Evolutionary conservation across 2,113 vertebrate species (phyloP).

Genomic region (Cygnus atratus): DNA sequence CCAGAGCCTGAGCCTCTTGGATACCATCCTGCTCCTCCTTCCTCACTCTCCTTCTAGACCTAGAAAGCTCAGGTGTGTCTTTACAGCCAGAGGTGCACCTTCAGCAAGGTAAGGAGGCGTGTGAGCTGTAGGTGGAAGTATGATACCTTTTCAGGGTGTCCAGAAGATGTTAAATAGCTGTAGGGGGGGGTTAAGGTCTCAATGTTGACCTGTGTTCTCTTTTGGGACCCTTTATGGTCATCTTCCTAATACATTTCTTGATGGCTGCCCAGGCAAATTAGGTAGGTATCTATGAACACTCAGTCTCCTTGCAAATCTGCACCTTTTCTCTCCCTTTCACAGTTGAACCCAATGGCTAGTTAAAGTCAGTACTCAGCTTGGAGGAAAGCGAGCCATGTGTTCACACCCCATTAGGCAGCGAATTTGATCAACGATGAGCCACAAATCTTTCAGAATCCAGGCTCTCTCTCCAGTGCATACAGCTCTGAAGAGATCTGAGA

Average conservation of each 20-base stretch:
- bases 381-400: background rate
- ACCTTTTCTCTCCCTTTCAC: background rate
- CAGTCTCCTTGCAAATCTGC: background rate
- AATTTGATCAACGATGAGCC: background rate
- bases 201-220: background rate
- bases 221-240: background rate
- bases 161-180: background rate
- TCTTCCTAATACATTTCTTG: background rate
- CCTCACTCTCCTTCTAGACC: background rate
- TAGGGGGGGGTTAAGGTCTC: background rate
- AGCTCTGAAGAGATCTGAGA: background rate
- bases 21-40: background rate
- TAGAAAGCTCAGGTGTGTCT: background rate
- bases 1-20: background rate
- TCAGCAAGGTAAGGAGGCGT: background rate
- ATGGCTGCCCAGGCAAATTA: background rate
- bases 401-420: background rate
- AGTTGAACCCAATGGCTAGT: background rate
- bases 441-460: background rate
- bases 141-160: background rate
- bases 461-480: background rate
- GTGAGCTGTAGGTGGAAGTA: background rate
- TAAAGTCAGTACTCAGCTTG: background rate
- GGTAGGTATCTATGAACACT: background rate
- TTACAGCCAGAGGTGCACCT: background rate